Conservation (phyloP, 2,797 vertebrate species). For the Heterohyrax brucei region DNA sequence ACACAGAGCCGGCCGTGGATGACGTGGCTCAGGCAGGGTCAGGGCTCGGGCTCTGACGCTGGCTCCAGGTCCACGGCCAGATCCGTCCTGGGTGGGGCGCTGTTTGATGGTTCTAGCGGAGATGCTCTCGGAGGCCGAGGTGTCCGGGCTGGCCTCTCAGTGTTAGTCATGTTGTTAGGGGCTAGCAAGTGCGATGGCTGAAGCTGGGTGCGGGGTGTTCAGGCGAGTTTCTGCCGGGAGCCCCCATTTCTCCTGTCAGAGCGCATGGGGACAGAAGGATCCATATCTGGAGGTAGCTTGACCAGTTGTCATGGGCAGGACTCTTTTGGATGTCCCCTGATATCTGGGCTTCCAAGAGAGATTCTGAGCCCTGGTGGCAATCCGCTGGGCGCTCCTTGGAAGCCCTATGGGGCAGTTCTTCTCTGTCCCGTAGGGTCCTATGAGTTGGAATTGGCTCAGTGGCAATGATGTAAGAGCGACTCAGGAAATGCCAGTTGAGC, state of each 20-base stretch:
- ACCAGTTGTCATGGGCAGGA: neutral
- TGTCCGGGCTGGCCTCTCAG: neutral
- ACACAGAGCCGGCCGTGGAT: neutral
- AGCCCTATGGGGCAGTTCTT: too few relatives aligned
- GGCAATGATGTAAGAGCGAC: neutral
- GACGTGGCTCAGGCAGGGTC: neutral
- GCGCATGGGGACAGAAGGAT: neutral
- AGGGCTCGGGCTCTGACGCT: neutral
- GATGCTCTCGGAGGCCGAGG: neutral
- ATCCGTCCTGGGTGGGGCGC: neutral
- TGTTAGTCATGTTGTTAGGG: rapidly evolving
- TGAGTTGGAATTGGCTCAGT: too few relatives aligned
- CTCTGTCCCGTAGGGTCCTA: too few relatives aligned
- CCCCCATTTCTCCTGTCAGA: neutral
- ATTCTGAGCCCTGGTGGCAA: too few relatives aligned
- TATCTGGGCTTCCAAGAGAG: neutral
- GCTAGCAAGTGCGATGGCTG: neutral
- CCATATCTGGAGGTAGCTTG: neutral
- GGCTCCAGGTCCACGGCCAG: neutral
- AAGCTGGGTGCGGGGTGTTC: neutral
- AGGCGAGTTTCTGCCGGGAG: neutral
- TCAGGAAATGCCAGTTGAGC: neutral
- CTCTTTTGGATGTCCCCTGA: neutral
- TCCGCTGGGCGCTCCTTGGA: too few relatives aligned
- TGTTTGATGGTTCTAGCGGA: neutral